Conservation (phyloP, 2,888 invertebrate species). For the Lasiommata megera region DNA sequence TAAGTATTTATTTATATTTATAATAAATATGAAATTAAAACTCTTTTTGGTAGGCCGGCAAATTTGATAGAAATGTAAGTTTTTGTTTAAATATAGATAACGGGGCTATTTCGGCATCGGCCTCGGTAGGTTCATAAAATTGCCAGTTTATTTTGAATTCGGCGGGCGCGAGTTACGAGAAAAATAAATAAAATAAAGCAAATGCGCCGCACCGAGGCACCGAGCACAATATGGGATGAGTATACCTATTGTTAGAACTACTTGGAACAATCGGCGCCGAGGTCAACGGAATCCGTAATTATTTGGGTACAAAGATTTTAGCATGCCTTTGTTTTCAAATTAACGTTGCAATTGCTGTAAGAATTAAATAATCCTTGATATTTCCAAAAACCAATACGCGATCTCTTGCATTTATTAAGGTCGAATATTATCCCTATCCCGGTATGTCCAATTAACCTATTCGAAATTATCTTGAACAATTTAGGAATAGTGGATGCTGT, state of each 20-base stretch:
- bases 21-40: neutral
- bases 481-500: conserved; percentile 22
- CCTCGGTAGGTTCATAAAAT: conserved; percentile 63
- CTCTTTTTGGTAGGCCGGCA: neutral
- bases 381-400: neutral
- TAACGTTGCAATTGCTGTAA: conserved; percentile 29
- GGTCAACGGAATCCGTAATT: conserved; percentile 40
- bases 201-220: conserved; percentile 31
- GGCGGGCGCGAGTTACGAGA: conserved; percentile 52
- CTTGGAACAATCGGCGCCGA: conserved; percentile 36
- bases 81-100: conserved; percentile 35
- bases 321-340: conserved; percentile 44
- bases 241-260: conserved; percentile 37
- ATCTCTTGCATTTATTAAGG: neutral
- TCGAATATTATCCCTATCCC: neutral
- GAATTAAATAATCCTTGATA: conserved; percentile 13
- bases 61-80: conserved; percentile 28
- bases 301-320: conserved; percentile 41
- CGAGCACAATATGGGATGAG: conserved; percentile 31
- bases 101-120: conserved; percentile 49
- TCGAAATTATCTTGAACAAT: neutral
- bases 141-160: conserved; percentile 65
- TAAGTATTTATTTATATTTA: neutral
- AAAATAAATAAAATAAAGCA: conserved; percentile 49
- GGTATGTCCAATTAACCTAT: neutral